These are phyloP conservation scores for Urechis unicinctus DNA, from an alignment of 2,888 invertebrate genomes.

Conservation along the genomic window DNA sequence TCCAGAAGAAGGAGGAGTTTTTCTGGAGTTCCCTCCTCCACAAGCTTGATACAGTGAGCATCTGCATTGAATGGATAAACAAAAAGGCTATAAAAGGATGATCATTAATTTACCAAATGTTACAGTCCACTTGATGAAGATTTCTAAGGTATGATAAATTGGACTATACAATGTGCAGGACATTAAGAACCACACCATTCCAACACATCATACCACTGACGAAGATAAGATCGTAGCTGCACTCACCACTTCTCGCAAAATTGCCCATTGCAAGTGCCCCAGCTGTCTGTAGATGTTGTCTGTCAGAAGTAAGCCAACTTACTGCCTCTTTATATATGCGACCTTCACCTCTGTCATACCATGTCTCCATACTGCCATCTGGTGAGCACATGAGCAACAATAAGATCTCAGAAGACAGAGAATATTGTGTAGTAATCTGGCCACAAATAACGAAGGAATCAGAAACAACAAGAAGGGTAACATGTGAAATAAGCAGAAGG, in stretches of 20 bases:
- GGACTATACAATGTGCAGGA: too few species aligned
- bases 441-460: too few species aligned
- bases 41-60: slow-evolving; percentile 76
- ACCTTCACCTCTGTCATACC: slow-evolving; percentile 73
- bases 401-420: background rate
- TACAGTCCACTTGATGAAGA: too few species aligned
- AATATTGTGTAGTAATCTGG: too few species aligned
- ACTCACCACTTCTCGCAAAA: slow-evolving; percentile 69
- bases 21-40: slow-evolving; percentile 69
- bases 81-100: background rate
- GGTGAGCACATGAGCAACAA: slow-evolving; percentile 7
- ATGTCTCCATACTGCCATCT: slow-evolving; percentile 81
- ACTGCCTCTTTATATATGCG: slow-evolving; percentile 67
- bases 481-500: background rate
- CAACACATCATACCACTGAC: too few species aligned
- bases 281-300: slow-evolving; percentile 70
- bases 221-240: background rate
- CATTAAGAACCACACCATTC: too few species aligned
- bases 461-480: too few species aligned
- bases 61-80: slow-evolving; percentile 52
- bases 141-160: too few species aligned
- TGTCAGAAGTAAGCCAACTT: slow-evolving; percentile 65
- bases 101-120: too few species aligned
- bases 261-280: slow-evolving; percentile 81
- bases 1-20: slow-evolving; percentile 57